Evolutionary conservation across 1,140 invertebrate species (phyloP), one percentile per base, ranked within the genome.

Genomic region (Nymphalis io): DNA sequence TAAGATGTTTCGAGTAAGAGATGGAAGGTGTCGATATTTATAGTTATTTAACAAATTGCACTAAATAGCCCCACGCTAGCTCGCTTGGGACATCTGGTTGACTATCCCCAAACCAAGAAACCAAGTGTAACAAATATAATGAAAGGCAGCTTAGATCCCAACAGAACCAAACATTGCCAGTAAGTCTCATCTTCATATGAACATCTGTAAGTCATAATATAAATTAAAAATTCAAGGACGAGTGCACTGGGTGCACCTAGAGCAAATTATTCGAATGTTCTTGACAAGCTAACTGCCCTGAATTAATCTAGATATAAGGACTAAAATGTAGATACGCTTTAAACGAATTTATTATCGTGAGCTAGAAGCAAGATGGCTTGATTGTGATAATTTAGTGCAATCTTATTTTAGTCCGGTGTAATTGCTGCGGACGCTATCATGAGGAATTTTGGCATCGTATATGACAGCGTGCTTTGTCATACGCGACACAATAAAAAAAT

Each of bases 321-420:
- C 73, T 75, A 70, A 76, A 70, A 76, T 73, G 68, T 63, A 70
- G 71, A 68, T 74, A 71, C 74, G 60, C 72, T 75, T 73, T 16
- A 27, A 70, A 79, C 62, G 68, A 72, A 73, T 78, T 70, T 75
- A 73, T 70, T 63, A 75, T 71, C 64, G 67, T 67, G 75, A 62
- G 70, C 73, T 79, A 77, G 78, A 27, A 12, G 51, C 73, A 72
- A 75, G 69, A 78, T 73, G 73, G 62, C 70, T 73, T 74, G 72
- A 71, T 75, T 78, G 73, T 70, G 66, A 78, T 76, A 70, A 78
- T 78, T 76, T 74, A 76, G 66, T 73, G 66, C 69, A 68, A 72
- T 74, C 69, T 75, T 72, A 76, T 73, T 81, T 79, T 81, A 76
- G 70, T n/a, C 63, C 39, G 20, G 70, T 76, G 68, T 78, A 75